Evolutionary conservation across 1,140 invertebrate species (phyloP), one percentile per base, ranked within the genome.

Genomic region (Drosophila mojavensis): DNA sequence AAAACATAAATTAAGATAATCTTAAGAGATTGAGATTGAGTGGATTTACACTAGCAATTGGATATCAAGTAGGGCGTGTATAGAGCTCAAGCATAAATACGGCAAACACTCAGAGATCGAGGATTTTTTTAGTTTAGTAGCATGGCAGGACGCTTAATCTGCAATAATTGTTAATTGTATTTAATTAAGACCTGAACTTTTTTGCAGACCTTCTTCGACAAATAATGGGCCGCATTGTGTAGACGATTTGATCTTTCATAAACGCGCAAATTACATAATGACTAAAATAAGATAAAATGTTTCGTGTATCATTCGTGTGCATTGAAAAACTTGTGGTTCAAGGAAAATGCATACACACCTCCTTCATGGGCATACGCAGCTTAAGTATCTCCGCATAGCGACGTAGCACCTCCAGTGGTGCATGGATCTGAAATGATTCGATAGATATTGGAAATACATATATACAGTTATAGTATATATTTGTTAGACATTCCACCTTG

Each of bases 331-430:
- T 3, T 3, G 10, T 4, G 9, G 33, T 24, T 30, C 41, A n/a
- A 5, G 10, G 0, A 6, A 9, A 15, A 45, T 30, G 1, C 0
- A 0, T 2, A 68, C 81, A 83, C 80, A 97, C 94, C 93, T 97
- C 95, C 94, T 97, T 97, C 95, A 99, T 98, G 11, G 98, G 98
- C 96, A 99, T 97, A 92, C 98, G 95, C 30, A 99, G 94, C 92
- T 98, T 98, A 78, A 99, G 94, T 81, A 99, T 96, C 93, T 99
- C 98, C 59, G 97, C 96, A 93, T 99, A 99, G 79, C 97, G 95
- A 74, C 95, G 94, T 50, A 99, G 92, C 4, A 99, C 97, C 90
- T 96, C 94, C 82, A 95, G 94, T 0, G 98, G 97, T 4, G 97
- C 97, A 93, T 98, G 97, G 68, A 99, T 95, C 94, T 97, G 75